Base-by-base conservation (phyloP, 2,888 invertebrate genomes). In the Petrophora chlorosata region DNA sequence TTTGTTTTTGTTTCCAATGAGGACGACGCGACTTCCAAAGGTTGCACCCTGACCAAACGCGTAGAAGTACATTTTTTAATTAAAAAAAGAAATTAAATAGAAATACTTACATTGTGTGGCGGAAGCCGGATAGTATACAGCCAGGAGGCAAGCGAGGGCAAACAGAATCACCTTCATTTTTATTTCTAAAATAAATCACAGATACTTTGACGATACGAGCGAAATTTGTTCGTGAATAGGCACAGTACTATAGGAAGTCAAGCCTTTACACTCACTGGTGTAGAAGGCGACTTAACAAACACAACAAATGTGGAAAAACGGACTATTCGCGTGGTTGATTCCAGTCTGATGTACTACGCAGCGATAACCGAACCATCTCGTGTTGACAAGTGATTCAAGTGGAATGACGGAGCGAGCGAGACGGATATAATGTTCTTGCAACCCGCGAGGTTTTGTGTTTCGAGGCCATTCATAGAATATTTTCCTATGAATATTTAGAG, bases 241-340 rank as follows among this genome's bases (percentile, higher is more conserved):
- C 59, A 67, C 70, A 76, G 73, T 73, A 70, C 76, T 76, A 70
- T 65, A 72, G 65, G 65, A 76, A 83, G 83, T 80, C 90, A 87
- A 80, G 93, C 95, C 96, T 96, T 96, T 96, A 95, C 95, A 95
- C 96, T 90, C 96, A 96, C 96, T 96, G 96, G 95, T 91, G 94
- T 92, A 96, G 96, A 96, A 96, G 96, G 95, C 93, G 91, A 92
- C 92, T 84, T 80, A 78, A 76, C 75, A 79, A 77, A 70, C 63
- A 56, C 72, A 74, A 77, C 71, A 76, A n/a, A 71, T 70, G 77
- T 13, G 67, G 71, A 76, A 73, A 77, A 73, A 76, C 72, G 59
- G 62, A 68, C 70, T 74, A 73, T 71, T 70, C 69, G 64, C 65
- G 63, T 64, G 65, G 66, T 74, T 75, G 65, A 70, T 67, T 82